Evolutionary conservation across 2,797 vertebrate genomes (phyloP).

Genomic region (Malurus splendens): DNA sequence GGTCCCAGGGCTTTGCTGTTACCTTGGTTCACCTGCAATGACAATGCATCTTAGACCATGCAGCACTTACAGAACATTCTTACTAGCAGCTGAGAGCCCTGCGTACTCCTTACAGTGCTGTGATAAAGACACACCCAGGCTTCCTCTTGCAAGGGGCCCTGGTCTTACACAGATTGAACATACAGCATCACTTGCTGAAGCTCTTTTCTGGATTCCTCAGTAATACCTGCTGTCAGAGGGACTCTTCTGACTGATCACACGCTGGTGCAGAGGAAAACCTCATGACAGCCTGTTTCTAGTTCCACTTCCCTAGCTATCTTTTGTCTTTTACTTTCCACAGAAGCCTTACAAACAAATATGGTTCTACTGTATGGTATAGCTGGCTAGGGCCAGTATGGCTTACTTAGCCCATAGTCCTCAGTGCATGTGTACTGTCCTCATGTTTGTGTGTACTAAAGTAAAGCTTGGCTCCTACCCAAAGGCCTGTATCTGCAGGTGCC

Average conservation of each 20-base stretch:
- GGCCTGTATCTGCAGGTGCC: not conserved
- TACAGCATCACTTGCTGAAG: not conserved
- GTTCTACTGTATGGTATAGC: not conserved
- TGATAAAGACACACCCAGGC: not conserved
- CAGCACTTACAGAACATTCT: not conserved
- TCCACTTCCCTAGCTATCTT: not conserved
- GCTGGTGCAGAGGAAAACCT: not conserved
- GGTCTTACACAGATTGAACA: not conserved
- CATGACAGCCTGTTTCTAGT: not conserved
- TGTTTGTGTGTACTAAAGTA: not conserved
- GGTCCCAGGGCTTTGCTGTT: slow-evolving; percentile 71
- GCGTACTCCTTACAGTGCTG: not conserved
- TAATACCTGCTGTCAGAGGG: not conserved
- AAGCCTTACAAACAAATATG: not conserved
- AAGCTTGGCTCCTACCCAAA: not conserved
- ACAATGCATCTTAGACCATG: not conserved
- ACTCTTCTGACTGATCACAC: not conserved
- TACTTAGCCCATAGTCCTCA: not conserved
- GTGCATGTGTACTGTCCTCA: not conserved
- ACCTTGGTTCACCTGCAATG: slow-evolving; percentile 72
- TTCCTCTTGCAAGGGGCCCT: not conserved
- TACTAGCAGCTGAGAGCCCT: not conserved
- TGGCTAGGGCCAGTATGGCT: not conserved
- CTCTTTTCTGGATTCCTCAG: not conserved
- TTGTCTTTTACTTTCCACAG: not conserved